phyloP scores from a whole-genome alignment of 2,888 invertebrate species.

The Augochlorella aurata region DNA sequence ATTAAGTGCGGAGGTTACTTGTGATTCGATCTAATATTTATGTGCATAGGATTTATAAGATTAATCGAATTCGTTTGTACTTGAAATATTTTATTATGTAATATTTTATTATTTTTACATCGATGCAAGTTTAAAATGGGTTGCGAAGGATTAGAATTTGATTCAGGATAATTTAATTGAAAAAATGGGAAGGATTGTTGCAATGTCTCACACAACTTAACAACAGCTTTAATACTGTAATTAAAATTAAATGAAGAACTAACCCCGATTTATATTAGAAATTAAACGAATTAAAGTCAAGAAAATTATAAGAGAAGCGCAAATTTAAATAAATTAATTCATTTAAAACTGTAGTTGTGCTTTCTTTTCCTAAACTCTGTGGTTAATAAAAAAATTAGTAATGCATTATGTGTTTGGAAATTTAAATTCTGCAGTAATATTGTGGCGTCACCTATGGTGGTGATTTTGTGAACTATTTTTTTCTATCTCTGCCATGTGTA shows the following conservation, averaged over 20 bases:
- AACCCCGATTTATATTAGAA: slow-evolving; percentile 44
- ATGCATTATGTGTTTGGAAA: background rate
- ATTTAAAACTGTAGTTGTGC: background rate
- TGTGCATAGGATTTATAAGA: background rate
- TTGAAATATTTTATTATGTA: background rate
- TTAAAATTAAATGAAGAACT: background rate
- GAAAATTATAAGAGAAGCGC: background rate
- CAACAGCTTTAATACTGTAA: slow-evolving; percentile 26
- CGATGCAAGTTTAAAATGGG: slow-evolving; percentile 35
- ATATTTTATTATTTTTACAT: background rate
- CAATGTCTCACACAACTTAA: slow-evolving; percentile 26
- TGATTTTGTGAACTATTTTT: too few relatives aligned
- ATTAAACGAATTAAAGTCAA: slow-evolving; percentile 13
- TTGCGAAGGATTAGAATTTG: slow-evolving; percentile 38
- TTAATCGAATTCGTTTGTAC: background rate
- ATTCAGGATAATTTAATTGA: slow-evolving; percentile 21
- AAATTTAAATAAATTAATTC: slow-evolving; percentile 2
- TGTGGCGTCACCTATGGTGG: too few relatives aligned
- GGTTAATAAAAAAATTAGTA: background rate
- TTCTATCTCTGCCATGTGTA: too few relatives aligned
- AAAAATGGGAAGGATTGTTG: background rate
- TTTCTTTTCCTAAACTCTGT: background rate
- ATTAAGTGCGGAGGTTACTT: background rate
- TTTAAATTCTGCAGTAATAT: too few relatives aligned
- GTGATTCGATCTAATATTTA: background rate